These are phyloP conservation scores for Cydia splendana DNA, from an alignment of 1,140 invertebrate species.

Conservation along the genomic window DNA sequence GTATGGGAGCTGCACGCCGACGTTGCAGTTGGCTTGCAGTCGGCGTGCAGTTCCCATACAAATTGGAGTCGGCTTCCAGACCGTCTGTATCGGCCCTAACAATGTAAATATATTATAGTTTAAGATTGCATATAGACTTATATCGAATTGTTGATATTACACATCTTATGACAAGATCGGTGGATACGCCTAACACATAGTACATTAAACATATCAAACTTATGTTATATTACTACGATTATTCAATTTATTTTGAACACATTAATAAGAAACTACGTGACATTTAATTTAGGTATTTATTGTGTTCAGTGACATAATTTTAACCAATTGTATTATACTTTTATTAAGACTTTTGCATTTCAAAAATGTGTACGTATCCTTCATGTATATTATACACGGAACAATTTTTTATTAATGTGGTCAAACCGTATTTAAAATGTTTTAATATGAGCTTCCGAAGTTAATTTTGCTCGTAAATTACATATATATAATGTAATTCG, in stretches of 20 bases:
- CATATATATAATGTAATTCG: conserved; percentile 41
- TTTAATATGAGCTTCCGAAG: conserved; percentile 57
- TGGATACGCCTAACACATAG: conserved; percentile 63
- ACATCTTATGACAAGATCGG: conserved; percentile 61
- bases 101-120: conserved; percentile 47
- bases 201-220: conserved; percentile 76
- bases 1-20: too few relatives aligned
- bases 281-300: conserved; percentile 11
- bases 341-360: neutral
- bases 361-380: neutral
- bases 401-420: conserved; percentile 41
- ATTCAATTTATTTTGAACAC: conserved; percentile 29
- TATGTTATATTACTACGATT: conserved; percentile 48
- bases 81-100: neutral
- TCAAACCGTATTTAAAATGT: conserved; percentile 36
- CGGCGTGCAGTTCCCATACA: too few relatives aligned
- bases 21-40: too few relatives aligned
- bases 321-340: neutral
- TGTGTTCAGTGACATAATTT: neutral
- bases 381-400: neutral
- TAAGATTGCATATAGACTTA: conserved; percentile 50
- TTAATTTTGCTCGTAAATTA: conserved; percentile 59
- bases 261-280: neutral
- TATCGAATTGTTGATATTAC: conserved; percentile 55
- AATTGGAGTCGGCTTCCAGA: too few relatives aligned